Base-by-base conservation (phyloP, 1,140 invertebrate species). In the Amyelois transitella region DNA sequence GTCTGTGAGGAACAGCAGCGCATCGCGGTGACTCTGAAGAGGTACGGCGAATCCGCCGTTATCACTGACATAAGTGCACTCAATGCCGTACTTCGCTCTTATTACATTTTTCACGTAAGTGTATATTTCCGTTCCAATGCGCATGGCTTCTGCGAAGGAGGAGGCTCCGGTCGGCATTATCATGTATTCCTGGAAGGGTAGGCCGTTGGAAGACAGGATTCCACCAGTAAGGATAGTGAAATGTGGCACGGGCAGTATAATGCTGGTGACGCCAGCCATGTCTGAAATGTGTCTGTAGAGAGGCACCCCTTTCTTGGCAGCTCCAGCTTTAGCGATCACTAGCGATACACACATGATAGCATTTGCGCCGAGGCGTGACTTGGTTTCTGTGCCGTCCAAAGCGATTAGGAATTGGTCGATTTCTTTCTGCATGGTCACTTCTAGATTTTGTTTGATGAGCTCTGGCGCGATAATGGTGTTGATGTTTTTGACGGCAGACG, bases 201-300 rank as follows among this genome's bases (percentile, higher is more conserved):
- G 88, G 77, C 97, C 97, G 83, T 99, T 99, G 44, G 97, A 97
- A 74, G 98, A 96, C 77, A 99, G 96, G 50, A 94, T 96, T 20
- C 98, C 98, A 60, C 98, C 98, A 78, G 98, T 99, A 77, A 99
- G 97, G 18, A 99, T 96, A 77, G 99, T 99, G 81, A 99, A 97
- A 45, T 97, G 96, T 48, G 98, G 98, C 14, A 97, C 96, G 10
- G 98, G 98, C 43, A 99, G 88, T 66, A 99, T 94, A 28, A 98
- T 95, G 7, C 97, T 91, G 43, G 91, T 92, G 65, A 96, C 96
- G 64, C 96, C 96, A 69, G 97, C 95, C 72, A 99, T 90, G 71
- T 98, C 95, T 51, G 97, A 96, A 66, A 99, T 94, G 77, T 99
- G 95, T 71, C 94, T 93, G 78, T 90, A 93, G 24, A 98, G 89